A percentile compares a stretch with the other conserved stretches of the same genome.
Conservation (phyloP, 2,888 invertebrate genomes). For the Lamproptera curius region DNA sequence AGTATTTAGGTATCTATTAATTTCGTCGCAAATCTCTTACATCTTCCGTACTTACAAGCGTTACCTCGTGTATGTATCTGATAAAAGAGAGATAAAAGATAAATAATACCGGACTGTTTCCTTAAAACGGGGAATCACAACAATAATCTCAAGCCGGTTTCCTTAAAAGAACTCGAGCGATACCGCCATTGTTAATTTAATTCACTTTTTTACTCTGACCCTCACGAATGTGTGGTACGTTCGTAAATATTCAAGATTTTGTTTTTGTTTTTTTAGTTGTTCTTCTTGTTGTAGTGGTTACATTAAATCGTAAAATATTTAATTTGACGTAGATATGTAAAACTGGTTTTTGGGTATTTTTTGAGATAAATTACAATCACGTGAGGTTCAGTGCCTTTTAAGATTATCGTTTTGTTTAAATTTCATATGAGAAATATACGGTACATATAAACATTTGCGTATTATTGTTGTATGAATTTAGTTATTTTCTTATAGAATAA, state of each 20-base stretch:
- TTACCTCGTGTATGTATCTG: too few species aligned
- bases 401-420: too few species aligned
- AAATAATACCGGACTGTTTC: too few species aligned
- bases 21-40: too few species aligned
- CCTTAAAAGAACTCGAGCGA: slow-evolving; percentile 5
- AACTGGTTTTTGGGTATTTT: background rate
- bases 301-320: background rate
- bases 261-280: background rate
- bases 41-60: too few species aligned
- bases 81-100: too few species aligned
- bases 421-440: too few species aligned
- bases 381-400: too few species aligned
- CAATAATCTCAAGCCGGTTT: slow-evolving; percentile 14
- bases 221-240: slow-evolving; percentile 9
- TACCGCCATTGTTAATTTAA: slow-evolving; percentile 9
- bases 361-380: background rate
- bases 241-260: background rate
- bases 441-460: too few species aligned
- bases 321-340: background rate
- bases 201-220: background rate
- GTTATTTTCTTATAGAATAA: too few species aligned
- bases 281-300: background rate
- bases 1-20: too few species aligned
- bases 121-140: slow-evolving; percentile 16
- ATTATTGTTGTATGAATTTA: too few species aligned